Base-by-base conservation (phyloP, 2,888 invertebrate genomes). In the Sialis fuliginosa region DNA sequence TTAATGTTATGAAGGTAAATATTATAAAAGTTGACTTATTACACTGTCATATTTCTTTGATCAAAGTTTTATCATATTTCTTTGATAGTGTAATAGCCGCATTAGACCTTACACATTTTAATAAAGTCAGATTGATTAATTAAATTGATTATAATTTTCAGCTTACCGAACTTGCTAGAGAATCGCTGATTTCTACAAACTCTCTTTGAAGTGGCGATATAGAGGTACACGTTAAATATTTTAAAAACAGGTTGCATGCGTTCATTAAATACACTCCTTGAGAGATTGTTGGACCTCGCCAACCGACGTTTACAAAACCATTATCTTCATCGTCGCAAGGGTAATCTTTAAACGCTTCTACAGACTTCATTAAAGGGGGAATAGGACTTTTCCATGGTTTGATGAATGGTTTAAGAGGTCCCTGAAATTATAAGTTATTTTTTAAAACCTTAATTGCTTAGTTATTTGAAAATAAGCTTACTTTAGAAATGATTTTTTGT, bases 201-300 rank as follows among this genome's bases (percentile, higher is more conserved):
- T 79, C 77, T 55, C 79, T 75, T 58, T 88, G 85, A 46, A 93
- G 67, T 8, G 90, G 90, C 51, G 89, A 82, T 10, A 87, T 81
- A 7, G 91, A 78, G n/a, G 86, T 86, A 56, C 88, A 85, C 8
- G 86, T 84, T 48, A 93, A 65, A 63, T 91, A 92, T 49, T 86
- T 81, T 54, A 88, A 65, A 37, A 90, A 62, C 9, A 88, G 66
- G 33, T 74, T 73, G 52, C 80, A 75, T 6, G 77, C 81, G 4
- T 74, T 72, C 51, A 83, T 60, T 46, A 72, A 71, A 53, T 71
- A 72, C 50, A 77, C 60, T 45, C 80, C 71, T 0, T 61, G 60
- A 4, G 73, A 64, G 34, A 71, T 73, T 0, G 74, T 71, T 12
- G 91, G 87, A 4, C 90, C 90, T 51, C 88, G 71, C 84, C 87